phyloP scores from a whole-genome alignment of 1,140 invertebrate species.

The Proctacanthus coquilletti region DNA sequence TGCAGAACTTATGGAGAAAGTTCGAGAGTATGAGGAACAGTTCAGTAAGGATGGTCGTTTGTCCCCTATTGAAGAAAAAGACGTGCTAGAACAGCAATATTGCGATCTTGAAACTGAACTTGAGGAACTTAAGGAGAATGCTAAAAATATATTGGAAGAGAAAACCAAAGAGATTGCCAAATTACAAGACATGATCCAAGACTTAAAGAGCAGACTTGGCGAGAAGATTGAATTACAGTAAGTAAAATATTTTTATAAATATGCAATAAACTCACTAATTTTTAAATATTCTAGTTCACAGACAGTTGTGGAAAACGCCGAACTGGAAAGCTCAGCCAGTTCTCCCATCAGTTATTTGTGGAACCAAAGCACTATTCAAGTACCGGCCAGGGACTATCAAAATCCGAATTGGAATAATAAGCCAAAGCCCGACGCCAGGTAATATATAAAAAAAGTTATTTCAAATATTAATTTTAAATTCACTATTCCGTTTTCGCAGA shows the following conservation, averaged over 20 bases:
- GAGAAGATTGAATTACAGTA: conserved; percentile 22
- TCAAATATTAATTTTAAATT: conserved; percentile 6
- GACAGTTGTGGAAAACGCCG: background rate
- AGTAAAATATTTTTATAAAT: too few species aligned
- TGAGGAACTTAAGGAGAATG: conserved; percentile 32
- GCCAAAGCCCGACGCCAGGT: background rate
- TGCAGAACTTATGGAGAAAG: conserved; percentile 51
- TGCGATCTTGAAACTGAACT: conserved; percentile 55
- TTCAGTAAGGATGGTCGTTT: conserved; percentile 44
- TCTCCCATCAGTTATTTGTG: conserved; percentile 33
- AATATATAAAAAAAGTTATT: too few species aligned
- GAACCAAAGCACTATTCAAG: conserved; percentile 32
- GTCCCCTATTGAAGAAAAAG: conserved; percentile 60
- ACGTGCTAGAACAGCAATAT: conserved; percentile 56
- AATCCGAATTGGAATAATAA: conserved; percentile 14
- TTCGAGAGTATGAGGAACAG: conserved; percentile 65
- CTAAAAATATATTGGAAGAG: conserved; percentile 21
- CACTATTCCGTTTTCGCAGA: conserved; percentile 2
- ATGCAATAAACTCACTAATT: too few species aligned
- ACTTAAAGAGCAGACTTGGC: conserved; percentile 21
- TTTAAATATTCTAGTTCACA: too few species aligned
- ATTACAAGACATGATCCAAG: conserved; percentile 35
- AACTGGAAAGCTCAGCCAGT: conserved; percentile 19
- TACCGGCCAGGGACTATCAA: conserved; percentile 20
- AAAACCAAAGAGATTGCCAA: conserved; percentile 38